Evolutionary conservation across 2,888 invertebrate species (phyloP).

Genomic region (Mycalesis mineus): DNA sequence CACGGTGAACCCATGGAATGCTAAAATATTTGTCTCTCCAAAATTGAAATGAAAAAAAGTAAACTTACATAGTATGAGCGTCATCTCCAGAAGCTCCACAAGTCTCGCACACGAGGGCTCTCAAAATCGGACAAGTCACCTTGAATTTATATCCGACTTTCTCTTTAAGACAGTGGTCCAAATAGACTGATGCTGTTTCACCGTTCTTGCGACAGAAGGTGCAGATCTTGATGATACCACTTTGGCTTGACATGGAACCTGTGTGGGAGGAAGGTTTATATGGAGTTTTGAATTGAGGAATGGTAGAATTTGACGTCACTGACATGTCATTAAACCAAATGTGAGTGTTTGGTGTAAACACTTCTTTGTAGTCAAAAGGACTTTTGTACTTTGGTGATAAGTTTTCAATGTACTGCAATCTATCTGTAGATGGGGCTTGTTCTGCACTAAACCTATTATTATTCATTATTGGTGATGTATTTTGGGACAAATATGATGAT

Average conservation of each 20-base stretch:
- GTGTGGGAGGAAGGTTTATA: slow-evolving; percentile 7
- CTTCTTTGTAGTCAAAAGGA: neutral
- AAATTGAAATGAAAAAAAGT: neutral
- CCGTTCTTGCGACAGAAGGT: slow-evolving; percentile 69
- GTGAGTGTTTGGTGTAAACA: neutral
- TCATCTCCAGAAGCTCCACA: slow-evolving; percentile 61
- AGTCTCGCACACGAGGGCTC: slow-evolving; percentile 55
- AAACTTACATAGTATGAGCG: slow-evolving; percentile 70
- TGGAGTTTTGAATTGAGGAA: slow-evolving; percentile 6
- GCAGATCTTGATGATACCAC: slow-evolving; percentile 45
- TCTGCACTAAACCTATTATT: neutral
- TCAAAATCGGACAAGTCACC: slow-evolving; percentile 63
- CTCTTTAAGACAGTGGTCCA: slow-evolving; percentile 56
- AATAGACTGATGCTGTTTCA: slow-evolving; percentile 60
- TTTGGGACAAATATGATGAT: neutral
- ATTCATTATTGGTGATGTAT: neutral
- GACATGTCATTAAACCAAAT: neutral
- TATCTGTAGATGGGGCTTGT: neutral
- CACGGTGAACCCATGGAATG: no score
- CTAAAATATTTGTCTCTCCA: no score
- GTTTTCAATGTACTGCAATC: neutral
- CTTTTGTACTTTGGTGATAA: neutral
- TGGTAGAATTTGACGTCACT: neutral
- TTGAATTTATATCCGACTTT: slow-evolving; percentile 46
- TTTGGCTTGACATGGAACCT: slow-evolving; percentile 21